Evolutionary conservation across 2,797 vertebrate species (phyloP).

Genomic region (Coluber constrictor): DNA sequence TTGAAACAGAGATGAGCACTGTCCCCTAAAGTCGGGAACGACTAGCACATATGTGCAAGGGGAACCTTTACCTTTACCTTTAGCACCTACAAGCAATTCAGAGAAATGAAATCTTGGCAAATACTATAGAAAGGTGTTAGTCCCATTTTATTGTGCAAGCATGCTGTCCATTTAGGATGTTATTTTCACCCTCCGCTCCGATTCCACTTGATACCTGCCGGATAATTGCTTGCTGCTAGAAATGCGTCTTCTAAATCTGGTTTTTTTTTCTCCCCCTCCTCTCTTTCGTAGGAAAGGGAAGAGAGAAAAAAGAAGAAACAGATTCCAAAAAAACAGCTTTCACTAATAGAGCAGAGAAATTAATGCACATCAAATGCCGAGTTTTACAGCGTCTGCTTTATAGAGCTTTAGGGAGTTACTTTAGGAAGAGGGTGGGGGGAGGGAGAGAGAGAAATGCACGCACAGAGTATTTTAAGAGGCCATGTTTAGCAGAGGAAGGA

Average conservation of each 20-base stretch:
- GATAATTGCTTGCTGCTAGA: slow-evolving; percentile 22
- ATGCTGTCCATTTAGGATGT: slow-evolving; percentile 24
- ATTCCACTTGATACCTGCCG: slow-evolving; percentile 14
- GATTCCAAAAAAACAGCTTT: background rate
- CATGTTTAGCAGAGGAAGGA: background rate
- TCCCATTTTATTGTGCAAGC: slow-evolving; percentile 30
- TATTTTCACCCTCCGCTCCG: slow-evolving; percentile 17
- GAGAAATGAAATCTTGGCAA: slow-evolving; percentile 40
- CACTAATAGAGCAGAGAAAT: background rate
- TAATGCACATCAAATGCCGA: background rate
- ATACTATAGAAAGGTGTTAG: slow-evolving; percentile 39
- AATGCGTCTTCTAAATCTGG: background rate
- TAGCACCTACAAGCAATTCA: background rate
- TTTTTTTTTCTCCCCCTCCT: rapidly evolving
- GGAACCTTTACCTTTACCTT: no score
- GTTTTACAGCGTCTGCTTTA: background rate
- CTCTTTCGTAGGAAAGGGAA: background rate
- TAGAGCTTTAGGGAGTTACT: background rate
- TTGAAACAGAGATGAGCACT: no score
- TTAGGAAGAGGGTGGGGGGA: background rate
- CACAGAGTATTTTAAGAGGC: background rate
- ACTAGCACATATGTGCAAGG: no score
- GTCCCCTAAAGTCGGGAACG: no score
- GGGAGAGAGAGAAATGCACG: background rate
- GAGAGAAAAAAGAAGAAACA: background rate